Evolutionary conservation across 2,797 vertebrate species (phyloP).

Genomic region (Lophotriccus pileatus): DNA sequence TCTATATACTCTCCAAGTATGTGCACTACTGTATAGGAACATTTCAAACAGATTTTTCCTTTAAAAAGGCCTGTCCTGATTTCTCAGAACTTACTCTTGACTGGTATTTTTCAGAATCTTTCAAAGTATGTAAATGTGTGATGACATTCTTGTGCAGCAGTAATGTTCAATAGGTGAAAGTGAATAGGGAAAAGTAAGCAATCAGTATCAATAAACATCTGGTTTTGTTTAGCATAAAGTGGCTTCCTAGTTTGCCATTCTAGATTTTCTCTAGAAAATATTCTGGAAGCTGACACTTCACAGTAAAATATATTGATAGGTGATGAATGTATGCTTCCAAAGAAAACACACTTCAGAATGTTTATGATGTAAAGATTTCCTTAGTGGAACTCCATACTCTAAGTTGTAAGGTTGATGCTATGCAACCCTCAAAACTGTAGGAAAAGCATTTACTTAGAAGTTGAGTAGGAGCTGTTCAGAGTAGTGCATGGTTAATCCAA

Average conservation of each 20-base stretch:
- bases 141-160: rapidly evolving
- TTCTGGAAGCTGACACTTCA: neutral
- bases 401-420: neutral
- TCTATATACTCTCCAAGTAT: neutral
- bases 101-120: neutral
- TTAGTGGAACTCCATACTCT: neutral
- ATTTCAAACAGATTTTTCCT: neutral
- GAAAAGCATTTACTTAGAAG: neutral
- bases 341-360: neutral
- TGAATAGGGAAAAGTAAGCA: neutral
- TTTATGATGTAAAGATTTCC: neutral
- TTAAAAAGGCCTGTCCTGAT: neutral
- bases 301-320: neutral
- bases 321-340: neutral
- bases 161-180: neutral
- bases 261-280: neutral
- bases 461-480: neutral
- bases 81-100: neutral
- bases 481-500: neutral
- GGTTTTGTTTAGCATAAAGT: neutral
- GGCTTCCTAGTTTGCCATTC: neutral
- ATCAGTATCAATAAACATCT: neutral
- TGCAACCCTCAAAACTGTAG: neutral
- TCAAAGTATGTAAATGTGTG: neutral
- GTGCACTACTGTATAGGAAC: neutral